phyloP scores from a whole-genome alignment of 37 sponge, comb jelly and placozoan species.

The Beroe ovata region DNA sequence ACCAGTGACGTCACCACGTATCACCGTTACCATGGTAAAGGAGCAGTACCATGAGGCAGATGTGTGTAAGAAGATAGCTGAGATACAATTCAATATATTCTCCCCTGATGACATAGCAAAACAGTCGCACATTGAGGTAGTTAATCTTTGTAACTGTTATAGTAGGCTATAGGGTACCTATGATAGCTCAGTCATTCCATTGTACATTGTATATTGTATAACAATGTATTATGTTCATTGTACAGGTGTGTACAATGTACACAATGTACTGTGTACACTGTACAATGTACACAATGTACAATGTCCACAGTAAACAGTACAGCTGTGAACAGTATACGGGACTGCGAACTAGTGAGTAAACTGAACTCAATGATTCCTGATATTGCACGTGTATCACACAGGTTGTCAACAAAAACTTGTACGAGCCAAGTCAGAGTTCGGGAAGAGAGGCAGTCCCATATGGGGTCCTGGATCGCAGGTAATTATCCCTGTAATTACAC shows the following conservation, averaged over 20 bases:
- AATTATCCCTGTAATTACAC: not conserved
- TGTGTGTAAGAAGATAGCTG: constrained; percentile 87
- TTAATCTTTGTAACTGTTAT: too few relatives aligned
- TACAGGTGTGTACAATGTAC: not conserved
- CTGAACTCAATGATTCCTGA: too few relatives aligned
- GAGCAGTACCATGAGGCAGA: constrained; percentile 86
- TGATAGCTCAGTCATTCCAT: too few relatives aligned
- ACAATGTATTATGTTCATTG: too few relatives aligned
- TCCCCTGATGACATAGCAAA: constrained; percentile 84
- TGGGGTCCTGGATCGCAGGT: constrained; percentile 96
- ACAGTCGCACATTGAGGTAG: constrained; percentile 83
- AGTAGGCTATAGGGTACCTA: too few relatives aligned
- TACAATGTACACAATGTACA: not conserved
- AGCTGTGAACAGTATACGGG: not conserved
- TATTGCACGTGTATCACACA: not conserved
- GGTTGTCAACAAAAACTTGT: constrained; percentile 90
- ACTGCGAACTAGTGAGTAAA: not conserved
- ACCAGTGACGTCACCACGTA: too few relatives aligned
- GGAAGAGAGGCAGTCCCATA: constrained; percentile 77
- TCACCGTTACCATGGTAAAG: constrained; percentile 75
- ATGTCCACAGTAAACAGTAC: not conserved
- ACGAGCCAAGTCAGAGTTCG: constrained; percentile 82
- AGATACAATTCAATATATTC: constrained; percentile 84
- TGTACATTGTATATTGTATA: too few relatives aligned
- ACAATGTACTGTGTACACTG: too few relatives aligned